These are phyloP conservation scores for Pseudococcus jackbeardsleyi DNA, from an alignment of 2,888 invertebrate genomes.

Conservation along the genomic window DNA sequence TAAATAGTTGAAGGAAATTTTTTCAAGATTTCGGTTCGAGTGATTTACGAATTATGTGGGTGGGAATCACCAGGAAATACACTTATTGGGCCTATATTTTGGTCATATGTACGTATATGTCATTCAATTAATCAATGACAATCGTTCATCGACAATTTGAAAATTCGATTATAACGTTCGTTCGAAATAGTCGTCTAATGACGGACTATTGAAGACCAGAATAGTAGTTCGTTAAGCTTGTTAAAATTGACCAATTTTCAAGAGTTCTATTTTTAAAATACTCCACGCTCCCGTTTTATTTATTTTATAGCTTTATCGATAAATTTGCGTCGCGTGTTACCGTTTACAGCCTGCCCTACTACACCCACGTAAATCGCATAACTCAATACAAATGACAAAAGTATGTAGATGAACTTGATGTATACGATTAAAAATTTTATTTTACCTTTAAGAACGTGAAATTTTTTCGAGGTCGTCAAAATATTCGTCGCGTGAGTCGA, in stretches of 20 bases:
- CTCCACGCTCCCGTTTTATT: neutral
- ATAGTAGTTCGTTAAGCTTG: slow-evolving; percentile 46
- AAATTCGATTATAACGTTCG: slow-evolving; percentile 30
- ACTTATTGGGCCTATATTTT: neutral
- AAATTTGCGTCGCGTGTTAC: slow-evolving; percentile 33
- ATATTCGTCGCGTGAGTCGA: too few relatives aligned
- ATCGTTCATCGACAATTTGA: slow-evolving; percentile 27
- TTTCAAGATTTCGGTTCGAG: neutral
- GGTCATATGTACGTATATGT: neutral
- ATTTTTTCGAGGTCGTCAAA: too few relatives aligned
- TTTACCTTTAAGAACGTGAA: too few relatives aligned
- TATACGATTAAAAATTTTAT: too few relatives aligned
- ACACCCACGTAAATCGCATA: too few relatives aligned
- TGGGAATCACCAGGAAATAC: neutral
- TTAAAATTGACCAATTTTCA: slow-evolving; percentile 39
- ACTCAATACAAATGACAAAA: too few relatives aligned
- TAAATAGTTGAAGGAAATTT: neutral
- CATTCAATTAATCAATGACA: slow-evolving; percentile 37
- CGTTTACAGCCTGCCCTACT: neutral
- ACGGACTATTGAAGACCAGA: slow-evolving; percentile 11
- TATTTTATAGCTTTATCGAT: slow-evolving; percentile 29
- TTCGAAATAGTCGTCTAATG: slow-evolving; percentile 30
- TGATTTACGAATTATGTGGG: too few relatives aligned
- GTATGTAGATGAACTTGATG: too few relatives aligned
- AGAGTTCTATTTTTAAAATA: slow-evolving; percentile 33